Conservation (phyloP, 2,113 vertebrate species). For the Oceanites oceanicus region DNA sequence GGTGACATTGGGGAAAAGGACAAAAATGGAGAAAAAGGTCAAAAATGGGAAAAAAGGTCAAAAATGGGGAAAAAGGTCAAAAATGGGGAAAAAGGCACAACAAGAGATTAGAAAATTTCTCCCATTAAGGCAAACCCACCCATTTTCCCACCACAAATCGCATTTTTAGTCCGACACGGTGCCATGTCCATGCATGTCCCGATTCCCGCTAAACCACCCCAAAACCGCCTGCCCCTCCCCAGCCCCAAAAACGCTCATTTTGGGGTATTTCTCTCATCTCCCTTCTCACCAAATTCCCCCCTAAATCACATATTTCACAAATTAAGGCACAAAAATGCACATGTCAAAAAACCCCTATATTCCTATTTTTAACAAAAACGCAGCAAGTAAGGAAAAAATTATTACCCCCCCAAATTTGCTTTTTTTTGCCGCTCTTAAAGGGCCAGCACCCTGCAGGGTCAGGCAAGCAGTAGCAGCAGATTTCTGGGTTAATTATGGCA, state of each 20-base stretch:
- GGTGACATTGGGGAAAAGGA: too few species aligned
- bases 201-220: neutral
- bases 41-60: neutral
- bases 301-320: neutral
- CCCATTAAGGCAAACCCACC: neutral
- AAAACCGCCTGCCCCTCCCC: neutral
- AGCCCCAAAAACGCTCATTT: neutral
- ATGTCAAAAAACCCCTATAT: rapidly evolving
- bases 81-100: neutral
- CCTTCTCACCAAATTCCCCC: neutral
- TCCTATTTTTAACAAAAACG: neutral
- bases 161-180: rapidly evolving
- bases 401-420: neutral
- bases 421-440: neutral
- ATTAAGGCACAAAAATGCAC: rapidly evolving
- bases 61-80: neutral
- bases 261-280: neutral
- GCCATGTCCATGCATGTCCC: rapidly evolving
- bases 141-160: neutral
- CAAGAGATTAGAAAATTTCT: neutral
- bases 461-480: too few species aligned
- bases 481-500: neutral
- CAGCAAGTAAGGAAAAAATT: neutral
- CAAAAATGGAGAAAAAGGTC: neutral
- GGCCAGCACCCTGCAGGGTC: neutral